Percentiles rank a stretch among this genome's conserved stretches.
phyloP scores from a whole-genome alignment of 2,888 invertebrate species.

The Lamellibrachia satsuma region DNA sequence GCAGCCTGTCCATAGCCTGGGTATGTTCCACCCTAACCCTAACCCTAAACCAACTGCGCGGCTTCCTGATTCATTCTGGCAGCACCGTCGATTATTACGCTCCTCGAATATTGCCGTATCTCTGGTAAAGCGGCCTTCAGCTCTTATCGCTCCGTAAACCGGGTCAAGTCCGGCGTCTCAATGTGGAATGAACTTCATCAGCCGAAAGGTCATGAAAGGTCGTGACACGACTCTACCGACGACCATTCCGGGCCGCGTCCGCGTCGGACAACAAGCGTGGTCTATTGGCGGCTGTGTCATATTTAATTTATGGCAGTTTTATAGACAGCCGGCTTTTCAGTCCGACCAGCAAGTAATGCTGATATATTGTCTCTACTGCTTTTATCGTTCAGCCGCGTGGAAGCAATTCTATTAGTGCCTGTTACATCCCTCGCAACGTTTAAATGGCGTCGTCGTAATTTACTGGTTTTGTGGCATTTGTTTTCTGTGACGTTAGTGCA shows the following conservation, averaged over 20 bases:
- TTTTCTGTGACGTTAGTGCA: neutral
- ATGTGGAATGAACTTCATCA: neutral
- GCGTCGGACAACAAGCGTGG: neutral
- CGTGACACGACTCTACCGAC: neutral
- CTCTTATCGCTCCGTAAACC: neutral
- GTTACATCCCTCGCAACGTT: conserved; percentile 6
- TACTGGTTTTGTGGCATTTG: neutral
- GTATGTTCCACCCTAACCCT: neutral
- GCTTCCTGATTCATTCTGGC: neutral
- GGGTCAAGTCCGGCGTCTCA: neutral
- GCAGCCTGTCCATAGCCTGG: neutral
- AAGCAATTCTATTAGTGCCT: neutral
- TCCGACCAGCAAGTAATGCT: neutral
- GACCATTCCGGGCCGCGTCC: neutral
- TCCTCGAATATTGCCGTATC: neutral
- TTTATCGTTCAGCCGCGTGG: neutral
- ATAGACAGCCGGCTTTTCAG: neutral
- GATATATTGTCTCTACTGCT: neutral
- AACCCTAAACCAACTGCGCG: neutral
- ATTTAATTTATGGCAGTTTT: neutral
- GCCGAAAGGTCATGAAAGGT: conserved; percentile 5
- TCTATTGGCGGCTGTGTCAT: neutral
- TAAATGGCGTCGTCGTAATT: neutral
- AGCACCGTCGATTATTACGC: neutral
- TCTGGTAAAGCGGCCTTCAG: neutral